These are phyloP conservation scores for Trachymyrmex septentrionalis DNA, from an alignment of 1,140 invertebrate species.

Conservation along the genomic window DNA sequence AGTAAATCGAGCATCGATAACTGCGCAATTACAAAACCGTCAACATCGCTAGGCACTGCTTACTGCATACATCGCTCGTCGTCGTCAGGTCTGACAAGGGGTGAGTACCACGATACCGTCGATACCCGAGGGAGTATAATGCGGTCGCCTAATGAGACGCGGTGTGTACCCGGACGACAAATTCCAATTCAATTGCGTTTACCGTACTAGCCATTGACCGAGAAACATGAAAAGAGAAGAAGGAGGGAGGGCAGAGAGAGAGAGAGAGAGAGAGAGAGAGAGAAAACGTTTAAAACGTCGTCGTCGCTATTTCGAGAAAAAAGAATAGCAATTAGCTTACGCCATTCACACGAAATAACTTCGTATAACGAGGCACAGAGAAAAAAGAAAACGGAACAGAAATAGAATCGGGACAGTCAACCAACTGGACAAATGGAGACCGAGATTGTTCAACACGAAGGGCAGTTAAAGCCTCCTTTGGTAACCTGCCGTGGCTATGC, in stretches of 20 bases:
- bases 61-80: constrained; percentile 37
- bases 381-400: background rate
- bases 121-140: constrained; percentile 68
- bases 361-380: background rate
- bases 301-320: constrained; percentile 10
- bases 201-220: constrained; percentile 29
- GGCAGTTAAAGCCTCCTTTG: constrained; percentile 22
- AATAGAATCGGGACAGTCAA: constrained; percentile 7
- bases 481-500: constrained; percentile 5
- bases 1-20: constrained; percentile 45
- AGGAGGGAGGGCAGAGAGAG: background rate
- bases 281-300: background rate
- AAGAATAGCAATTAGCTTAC: constrained; percentile 41
- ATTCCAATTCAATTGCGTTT: constrained; percentile 71
- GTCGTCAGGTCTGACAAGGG: constrained; percentile 16
- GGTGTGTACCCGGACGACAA: constrained; percentile 64
- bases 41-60: constrained; percentile 52
- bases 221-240: background rate
- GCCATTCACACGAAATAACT: background rate
- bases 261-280: background rate
- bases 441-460: constrained; percentile 42
- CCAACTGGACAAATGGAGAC: constrained; percentile 28
- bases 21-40: constrained; percentile 65
- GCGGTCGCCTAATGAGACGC: constrained; percentile 70
- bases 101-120: constrained; percentile 48